Conservation (phyloP, 2,113 vertebrate genomes). For the Spea bombifrons region DNA sequence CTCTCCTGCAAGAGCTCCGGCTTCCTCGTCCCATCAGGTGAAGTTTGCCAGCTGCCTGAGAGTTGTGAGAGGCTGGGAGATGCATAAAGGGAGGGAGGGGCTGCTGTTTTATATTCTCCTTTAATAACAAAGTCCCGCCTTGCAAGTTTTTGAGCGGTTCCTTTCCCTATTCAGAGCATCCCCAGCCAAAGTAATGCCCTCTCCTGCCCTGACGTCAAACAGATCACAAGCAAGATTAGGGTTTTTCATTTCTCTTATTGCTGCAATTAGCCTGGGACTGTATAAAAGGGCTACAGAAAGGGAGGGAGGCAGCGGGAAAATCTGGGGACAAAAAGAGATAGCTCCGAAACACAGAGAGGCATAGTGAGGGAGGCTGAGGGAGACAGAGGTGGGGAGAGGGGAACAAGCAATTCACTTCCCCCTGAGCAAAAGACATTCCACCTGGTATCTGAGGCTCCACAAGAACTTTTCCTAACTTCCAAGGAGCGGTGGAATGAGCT, state of each 20-base stretch:
- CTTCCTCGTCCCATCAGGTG: constrained; percentile 15
- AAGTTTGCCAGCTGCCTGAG: constrained; percentile 35
- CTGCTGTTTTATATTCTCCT: constrained; percentile 24
- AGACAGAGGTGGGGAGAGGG: constrained; percentile 49
- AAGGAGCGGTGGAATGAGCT: constrained; percentile 6
- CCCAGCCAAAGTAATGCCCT: constrained; percentile 81
- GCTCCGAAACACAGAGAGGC: constrained; percentile 56
- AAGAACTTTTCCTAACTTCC: constrained; percentile 10
- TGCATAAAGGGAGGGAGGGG: constrained; percentile 37
- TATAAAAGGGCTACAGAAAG: constrained; percentile 81
- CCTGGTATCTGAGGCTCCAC: constrained; percentile 8
- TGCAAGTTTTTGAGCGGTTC: constrained; percentile 67
- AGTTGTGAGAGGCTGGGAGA: constrained; percentile 33
- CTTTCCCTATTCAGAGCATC: constrained; percentile 75
- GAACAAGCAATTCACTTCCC: constrained; percentile 4
- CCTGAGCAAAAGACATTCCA: constrained; percentile 4
- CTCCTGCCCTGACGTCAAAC: constrained; percentile 85
- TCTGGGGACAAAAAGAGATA: constrained; percentile 72
- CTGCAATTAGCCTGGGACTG: constrained; percentile 82
- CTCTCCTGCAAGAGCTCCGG: neutral
- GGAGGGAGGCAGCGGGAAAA: constrained; percentile 67
- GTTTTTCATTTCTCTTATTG: constrained; percentile 80
- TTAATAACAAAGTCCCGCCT: constrained; percentile 46
- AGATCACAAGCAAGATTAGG: constrained; percentile 86
- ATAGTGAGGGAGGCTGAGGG: constrained; percentile 53